Conservation (phyloP, 2,113 vertebrate species). For the Etheostoma spectabile region DNA sequence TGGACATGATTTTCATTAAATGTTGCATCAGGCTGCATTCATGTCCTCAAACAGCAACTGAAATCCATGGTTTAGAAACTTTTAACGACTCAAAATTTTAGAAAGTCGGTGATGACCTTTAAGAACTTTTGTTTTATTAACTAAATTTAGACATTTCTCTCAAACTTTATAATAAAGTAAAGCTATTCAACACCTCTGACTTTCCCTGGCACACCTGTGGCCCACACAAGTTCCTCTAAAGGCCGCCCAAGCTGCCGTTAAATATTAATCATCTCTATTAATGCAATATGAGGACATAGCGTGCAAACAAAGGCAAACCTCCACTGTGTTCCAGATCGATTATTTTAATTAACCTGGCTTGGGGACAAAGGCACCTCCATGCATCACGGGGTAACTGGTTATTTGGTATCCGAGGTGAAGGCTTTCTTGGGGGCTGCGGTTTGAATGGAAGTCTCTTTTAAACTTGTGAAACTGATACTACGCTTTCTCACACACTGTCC, state of each 20-base stretch:
- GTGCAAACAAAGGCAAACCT: conserved; percentile 22
- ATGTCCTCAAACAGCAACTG: neutral
- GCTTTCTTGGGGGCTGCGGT: neutral
- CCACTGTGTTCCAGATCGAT: conserved; percentile 49
- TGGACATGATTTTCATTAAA: neutral
- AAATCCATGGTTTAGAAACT: neutral
- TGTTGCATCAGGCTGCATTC: neutral
- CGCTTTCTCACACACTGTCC: neutral
- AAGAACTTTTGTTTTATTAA: neutral
- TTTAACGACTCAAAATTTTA: neutral
- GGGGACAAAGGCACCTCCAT: conserved; percentile 10
- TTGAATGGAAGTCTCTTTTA: neutral
- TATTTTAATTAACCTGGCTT: conserved; percentile 57
- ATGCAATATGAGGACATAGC: conserved; percentile 17
- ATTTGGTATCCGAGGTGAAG: conserved; percentile 9
- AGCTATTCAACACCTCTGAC: neutral
- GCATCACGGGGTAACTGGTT: conserved; percentile 26
- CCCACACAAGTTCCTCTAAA: conserved; percentile 20
- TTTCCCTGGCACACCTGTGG: conserved; percentile 18
- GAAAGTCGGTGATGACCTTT: neutral
- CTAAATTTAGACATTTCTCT: neutral
- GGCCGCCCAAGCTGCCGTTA: conserved; percentile 28
- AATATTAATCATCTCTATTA: conserved; percentile 51
- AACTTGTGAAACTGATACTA: neutral
- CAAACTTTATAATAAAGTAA: neutral